These are phyloP conservation scores for Campoletis raptor DNA, from an alignment of 2,888 invertebrate species.

Conservation along the genomic window DNA sequence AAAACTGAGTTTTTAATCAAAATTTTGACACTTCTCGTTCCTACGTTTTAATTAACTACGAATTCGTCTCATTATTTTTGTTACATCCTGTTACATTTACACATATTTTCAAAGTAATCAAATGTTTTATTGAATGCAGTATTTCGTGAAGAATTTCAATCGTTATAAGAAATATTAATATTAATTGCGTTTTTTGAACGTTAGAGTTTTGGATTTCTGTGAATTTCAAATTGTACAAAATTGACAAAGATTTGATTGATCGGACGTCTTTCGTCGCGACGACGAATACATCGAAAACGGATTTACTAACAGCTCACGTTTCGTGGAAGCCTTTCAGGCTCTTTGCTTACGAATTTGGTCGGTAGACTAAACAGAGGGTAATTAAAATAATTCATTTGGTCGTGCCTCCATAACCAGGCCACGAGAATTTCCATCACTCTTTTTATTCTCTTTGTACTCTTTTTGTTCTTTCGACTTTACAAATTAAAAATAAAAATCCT, in stretches of 20 bases:
- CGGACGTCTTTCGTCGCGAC: conserved; percentile 16
- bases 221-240: neutral
- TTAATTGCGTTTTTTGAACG: neutral
- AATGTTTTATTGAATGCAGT: too few relatives aligned
- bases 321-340: conserved; percentile 60
- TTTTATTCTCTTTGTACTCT: conserved; percentile 5
- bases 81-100: neutral
- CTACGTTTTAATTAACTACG: too few relatives aligned
- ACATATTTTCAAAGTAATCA: neutral
- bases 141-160: neutral
- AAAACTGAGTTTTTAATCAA: too few relatives aligned
- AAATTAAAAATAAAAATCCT: neutral
- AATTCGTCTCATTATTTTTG: too few relatives aligned
- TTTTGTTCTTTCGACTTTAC: conserved; percentile 13
- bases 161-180: neutral
- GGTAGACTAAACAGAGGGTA: conserved; percentile 75
- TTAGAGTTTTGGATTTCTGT: neutral
- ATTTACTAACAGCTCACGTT: conserved; percentile 26
- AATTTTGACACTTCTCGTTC: too few relatives aligned
- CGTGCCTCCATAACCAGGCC: conserved; percentile 47
- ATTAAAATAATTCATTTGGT: conserved; percentile 76
- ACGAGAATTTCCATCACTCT: conserved; percentile 18
- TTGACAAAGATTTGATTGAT: neutral
- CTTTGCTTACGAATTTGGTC: conserved; percentile 74
- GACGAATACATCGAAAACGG: conserved; percentile 47